Evolutionary conservation across 2,797 vertebrate genomes (phyloP).

Genomic region (Rhinatrema bivittatum): DNA sequence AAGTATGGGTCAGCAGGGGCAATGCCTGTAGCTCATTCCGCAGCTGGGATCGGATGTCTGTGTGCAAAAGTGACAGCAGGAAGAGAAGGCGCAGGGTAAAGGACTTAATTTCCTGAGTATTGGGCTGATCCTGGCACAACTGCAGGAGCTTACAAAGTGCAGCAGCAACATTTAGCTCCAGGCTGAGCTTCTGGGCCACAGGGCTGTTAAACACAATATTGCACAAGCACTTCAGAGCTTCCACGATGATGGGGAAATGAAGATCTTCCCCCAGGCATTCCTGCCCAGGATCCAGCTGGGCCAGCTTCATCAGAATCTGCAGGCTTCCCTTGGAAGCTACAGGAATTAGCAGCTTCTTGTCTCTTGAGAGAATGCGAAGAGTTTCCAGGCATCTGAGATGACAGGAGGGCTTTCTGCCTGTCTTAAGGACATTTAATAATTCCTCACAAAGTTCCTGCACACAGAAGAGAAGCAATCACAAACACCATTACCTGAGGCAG

Average conservation of each 20-base stretch:
- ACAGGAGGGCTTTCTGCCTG: conserved; percentile 65
- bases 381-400: conserved; percentile 85
- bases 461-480: conserved; percentile 20
- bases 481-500: too few species aligned
- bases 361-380: conserved; percentile 90
- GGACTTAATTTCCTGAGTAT: conserved; percentile 79
- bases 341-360: conserved; percentile 85
- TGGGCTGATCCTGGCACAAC: conserved; percentile 54
- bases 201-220: conserved; percentile 92
- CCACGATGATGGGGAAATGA: conserved; percentile 77
- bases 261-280: conserved; percentile 59
- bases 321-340: conserved; percentile 85
- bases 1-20: conserved; percentile 74
- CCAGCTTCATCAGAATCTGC: conserved; percentile 75
- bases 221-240: conserved; percentile 95
- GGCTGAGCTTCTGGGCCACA: conserved; percentile 82
- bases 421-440: conserved; percentile 73
- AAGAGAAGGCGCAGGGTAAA: conserved; percentile 92
- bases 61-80: conserved; percentile 83
- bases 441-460: conserved; percentile 80
- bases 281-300: conserved; percentile 55
- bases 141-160: conserved; percentile 75
- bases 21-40: conserved; percentile 73
- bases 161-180: conserved; percentile 78
- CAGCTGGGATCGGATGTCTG: conserved; percentile 71